phyloP scores from a whole-genome alignment of 2,113 vertebrate genomes.

The Trogon surrucura region DNA sequence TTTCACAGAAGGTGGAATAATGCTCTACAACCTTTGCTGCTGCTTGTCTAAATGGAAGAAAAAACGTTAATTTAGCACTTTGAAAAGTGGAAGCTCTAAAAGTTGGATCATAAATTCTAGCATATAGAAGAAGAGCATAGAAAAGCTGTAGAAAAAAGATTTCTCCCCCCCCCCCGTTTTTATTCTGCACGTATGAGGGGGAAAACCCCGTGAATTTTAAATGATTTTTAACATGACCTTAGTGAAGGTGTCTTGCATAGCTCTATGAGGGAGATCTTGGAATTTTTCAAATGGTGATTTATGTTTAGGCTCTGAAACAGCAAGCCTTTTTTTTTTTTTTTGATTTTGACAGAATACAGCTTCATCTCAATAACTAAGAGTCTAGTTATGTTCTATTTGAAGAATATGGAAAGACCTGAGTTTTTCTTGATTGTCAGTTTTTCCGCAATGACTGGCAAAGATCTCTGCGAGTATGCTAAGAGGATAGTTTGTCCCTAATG shows the following conservation, averaged over 20 bases:
- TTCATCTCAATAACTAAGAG: not conserved
- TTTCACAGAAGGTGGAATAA: not conserved
- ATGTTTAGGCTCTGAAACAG: not conserved
- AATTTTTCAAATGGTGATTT: not conserved
- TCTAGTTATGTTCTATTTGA: not conserved
- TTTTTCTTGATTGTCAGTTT: not conserved
- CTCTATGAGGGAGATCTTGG: not conserved
- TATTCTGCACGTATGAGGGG: not conserved
- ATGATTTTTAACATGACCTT: not conserved
- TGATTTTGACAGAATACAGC: not conserved
- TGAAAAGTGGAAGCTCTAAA: not conserved
- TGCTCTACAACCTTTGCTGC: not conserved
- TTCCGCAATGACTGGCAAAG: not conserved
- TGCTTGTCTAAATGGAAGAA: not conserved
- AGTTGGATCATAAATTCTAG: not conserved
- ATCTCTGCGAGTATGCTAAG: not conserved
- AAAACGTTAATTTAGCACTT: not conserved
- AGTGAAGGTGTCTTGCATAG: not conserved
- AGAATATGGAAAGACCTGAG: not conserved
- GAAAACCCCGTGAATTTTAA: not conserved
- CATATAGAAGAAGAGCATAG: not conserved
- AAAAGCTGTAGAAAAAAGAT: not conserved
- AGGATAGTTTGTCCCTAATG: not conserved
- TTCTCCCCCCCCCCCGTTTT: not conserved
- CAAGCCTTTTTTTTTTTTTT: not conserved